These are phyloP conservation scores for Epistrophe grossulariae DNA, from an alignment of 2,888 invertebrate species.

Conservation along the genomic window DNA sequence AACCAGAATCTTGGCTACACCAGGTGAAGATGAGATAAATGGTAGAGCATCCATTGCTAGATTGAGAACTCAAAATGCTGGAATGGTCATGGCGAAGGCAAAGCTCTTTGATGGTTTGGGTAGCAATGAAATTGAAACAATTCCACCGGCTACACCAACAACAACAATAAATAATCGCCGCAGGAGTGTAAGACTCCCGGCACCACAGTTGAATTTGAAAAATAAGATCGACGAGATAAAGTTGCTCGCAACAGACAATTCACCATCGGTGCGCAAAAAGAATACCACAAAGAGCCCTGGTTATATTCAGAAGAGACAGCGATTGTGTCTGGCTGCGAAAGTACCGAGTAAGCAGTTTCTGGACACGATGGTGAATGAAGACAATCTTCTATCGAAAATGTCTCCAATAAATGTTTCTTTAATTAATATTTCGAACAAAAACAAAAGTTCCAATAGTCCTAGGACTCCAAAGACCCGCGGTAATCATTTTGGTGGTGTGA, in stretches of 20 bases:
- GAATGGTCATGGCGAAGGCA: constrained; percentile 92
- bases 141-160: constrained; percentile 22
- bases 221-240: constrained; percentile 21
- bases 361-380: constrained; percentile 67
- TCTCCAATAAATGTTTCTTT: constrained; percentile 38
- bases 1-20: constrained; percentile 52
- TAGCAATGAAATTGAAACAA: constrained; percentile 39
- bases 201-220: constrained; percentile 42
- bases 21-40: constrained; percentile 81
- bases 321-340: constrained; percentile 57
- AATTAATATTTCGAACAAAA: constrained; percentile 53
- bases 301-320: constrained; percentile 72
- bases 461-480: constrained; percentile 59
- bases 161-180: constrained; percentile 49
- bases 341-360: constrained; percentile 68
- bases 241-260: constrained; percentile 25
- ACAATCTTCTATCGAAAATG: constrained; percentile 52
- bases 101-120: constrained; percentile 88
- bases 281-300: constrained; percentile 75
- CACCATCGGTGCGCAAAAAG: constrained; percentile 74
- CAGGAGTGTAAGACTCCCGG: constrained; percentile 54
- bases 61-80: constrained; percentile 90
- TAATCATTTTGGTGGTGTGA: constrained; percentile 60
- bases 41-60: constrained; percentile 90
- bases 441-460: constrained; percentile 51